Conservation (phyloP, 2,888 invertebrate genomes). For the Scaptomyza flava region DNA sequence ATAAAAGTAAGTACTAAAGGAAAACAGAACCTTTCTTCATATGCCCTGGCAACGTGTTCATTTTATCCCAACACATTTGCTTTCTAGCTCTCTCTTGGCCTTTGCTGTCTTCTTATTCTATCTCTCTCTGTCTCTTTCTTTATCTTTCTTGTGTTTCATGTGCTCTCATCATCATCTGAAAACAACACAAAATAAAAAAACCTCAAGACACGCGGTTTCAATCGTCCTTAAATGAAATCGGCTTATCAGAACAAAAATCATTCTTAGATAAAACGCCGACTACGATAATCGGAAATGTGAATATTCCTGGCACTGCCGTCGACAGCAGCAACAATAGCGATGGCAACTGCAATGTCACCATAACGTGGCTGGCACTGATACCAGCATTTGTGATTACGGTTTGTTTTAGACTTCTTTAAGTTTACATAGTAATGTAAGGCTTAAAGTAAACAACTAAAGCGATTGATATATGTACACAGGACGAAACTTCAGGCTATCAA, state of each 20-base stretch:
- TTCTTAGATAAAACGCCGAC: slow-evolving; percentile 82
- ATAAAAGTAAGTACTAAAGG: slow-evolving; percentile 80
- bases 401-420: slow-evolving; percentile 38
- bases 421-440: slow-evolving; percentile 35
- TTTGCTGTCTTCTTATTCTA: neutral
- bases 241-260: slow-evolving; percentile 90
- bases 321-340: slow-evolving; percentile 47
- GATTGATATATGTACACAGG: neutral
- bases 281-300: slow-evolving; percentile 66
- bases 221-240: slow-evolving; percentile 91
- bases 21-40: neutral
- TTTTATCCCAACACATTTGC: slow-evolving; percentile 21
- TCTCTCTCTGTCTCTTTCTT: slow-evolving; percentile 14
- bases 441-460: slow-evolving; percentile 21
- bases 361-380: slow-evolving; percentile 59
- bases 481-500: neutral
- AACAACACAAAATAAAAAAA: slow-evolving; percentile 21
- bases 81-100: slow-evolving; percentile 3
- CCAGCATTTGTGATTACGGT: slow-evolving; percentile 38
- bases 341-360: slow-evolving; percentile 42
- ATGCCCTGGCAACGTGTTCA: slow-evolving; percentile 31
- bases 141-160: slow-evolving; percentile 17
- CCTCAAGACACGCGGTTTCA: slow-evolving; percentile 88
- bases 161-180: slow-evolving; percentile 26
- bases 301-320: slow-evolving; percentile 41